Evolutionary conservation across 2,797 vertebrate genomes (phyloP).

Genomic region (Oreortyx pictus): DNA sequence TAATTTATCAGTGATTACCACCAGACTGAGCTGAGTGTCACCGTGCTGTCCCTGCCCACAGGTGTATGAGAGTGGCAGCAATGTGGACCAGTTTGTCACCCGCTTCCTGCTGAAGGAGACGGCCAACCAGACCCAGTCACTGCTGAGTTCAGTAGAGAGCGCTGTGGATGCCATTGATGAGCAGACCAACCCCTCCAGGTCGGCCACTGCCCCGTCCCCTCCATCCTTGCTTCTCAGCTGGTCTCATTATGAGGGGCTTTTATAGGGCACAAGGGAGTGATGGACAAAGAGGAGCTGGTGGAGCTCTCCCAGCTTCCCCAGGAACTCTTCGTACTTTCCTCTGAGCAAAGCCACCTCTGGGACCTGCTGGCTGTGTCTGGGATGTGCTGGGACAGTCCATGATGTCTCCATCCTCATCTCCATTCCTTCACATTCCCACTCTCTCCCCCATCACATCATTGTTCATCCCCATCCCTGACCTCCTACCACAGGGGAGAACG

Average conservation of each 20-base stretch:
- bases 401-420: not conserved
- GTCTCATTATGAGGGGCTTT: accelerated
- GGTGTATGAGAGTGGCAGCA: constrained; percentile 94
- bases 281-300: not conserved
- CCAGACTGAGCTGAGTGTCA: not conserved
- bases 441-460: too few species aligned
- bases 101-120: constrained; percentile 98
- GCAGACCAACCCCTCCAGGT: constrained; percentile 89
- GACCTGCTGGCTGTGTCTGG: not conserved
- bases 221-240: not conserved
- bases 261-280: accelerated
- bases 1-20: not conserved
- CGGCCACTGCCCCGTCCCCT: not conserved
- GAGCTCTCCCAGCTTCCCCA: accelerated
- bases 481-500: not conserved
- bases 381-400: not conserved
- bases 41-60: constrained; percentile 1
- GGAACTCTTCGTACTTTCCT: not conserved
- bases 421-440: not conserved
- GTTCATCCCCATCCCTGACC: not conserved
- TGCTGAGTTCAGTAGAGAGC: constrained; percentile 95
- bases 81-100: constrained; percentile 96
- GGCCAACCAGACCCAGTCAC: constrained; percentile 94
- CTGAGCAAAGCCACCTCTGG: accelerated
- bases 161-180: constrained; percentile 96